These are phyloP conservation scores for Bujurquina vittata DNA, from an alignment of 2,113 vertebrate species.

Conservation along the genomic window DNA sequence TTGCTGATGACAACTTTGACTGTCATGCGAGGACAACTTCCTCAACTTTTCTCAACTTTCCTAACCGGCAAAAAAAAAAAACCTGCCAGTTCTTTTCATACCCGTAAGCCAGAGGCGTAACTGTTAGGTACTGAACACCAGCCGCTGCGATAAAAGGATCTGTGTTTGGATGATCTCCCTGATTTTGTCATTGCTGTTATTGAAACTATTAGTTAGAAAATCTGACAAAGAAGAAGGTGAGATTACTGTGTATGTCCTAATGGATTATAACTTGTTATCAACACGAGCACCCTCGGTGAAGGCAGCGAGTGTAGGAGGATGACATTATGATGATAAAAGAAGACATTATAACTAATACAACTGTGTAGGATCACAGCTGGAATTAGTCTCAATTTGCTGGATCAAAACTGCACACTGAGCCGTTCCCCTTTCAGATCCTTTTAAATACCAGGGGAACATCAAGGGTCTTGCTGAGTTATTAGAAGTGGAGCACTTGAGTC, in stretches of 20 bases:
- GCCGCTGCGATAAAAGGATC: background rate
- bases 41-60: background rate
- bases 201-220: background rate
- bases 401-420: background rate
- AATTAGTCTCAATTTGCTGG: background rate
- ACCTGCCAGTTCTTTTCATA: background rate
- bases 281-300: background rate
- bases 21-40: background rate
- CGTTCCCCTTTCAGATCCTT: background rate
- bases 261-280: background rate
- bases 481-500: conserved; percentile 27
- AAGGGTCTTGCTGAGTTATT: conserved; percentile 18
- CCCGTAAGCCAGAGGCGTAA: background rate
- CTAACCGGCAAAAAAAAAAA: background rate
- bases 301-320: background rate
- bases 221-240: background rate
- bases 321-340: background rate
- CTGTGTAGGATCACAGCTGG: conserved; percentile 4
- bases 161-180: background rate
- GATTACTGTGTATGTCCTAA: background rate
- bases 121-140: background rate
- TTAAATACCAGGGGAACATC: background rate
- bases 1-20: background rate
- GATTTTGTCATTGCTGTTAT: background rate
- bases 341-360: background rate